Evolutionary conservation across 2,113 vertebrate genomes (phyloP), one percentile per base, ranked within the genome.

Genomic region (Pseudorasbora parva): DNA sequence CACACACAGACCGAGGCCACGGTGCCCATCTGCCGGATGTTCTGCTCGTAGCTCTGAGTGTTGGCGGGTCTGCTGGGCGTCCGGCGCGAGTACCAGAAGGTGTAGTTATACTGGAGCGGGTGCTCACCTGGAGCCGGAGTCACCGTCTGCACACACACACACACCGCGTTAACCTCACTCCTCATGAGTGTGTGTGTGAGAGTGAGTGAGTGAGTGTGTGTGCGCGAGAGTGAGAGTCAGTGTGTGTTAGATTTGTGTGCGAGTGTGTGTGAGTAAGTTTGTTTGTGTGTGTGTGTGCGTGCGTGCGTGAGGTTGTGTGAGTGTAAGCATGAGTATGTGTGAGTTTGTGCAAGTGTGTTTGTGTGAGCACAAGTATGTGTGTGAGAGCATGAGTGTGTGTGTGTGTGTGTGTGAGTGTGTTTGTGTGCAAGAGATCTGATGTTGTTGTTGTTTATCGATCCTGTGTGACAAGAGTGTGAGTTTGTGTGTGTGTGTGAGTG

Each of bases 61-160:
- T 92, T 94, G 0, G 93, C 92, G 0, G 93, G 93, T 12, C 94
- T 87, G 75, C 92, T 94, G 4, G 92, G 93, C 0, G 92, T 94
- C 45, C 93, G 88, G 14, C 93, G 89, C 14, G 93, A 94, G 84
- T 89, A 94, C 94, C 94, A 94, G 90, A 94, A 94, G 0, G 92
- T 94, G 88, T 94, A 94, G 86, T 92, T 94, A n/a, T 92, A 94
- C 89, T 94, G 94, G 0, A 94, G 92, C 1, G 92, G 93, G 45
- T 94, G 94, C 75, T 94, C 94, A 0, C 92, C 94, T 49, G 57
- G 83, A 23, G 54, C 89, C 1, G 91, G 91, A 57, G 86, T 86
- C 25, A 92, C 85, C 19, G 74, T 85, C 92, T 92, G 5, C 33
- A 73, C 47, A 56, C 10, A n/a, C 33, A 23, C 15, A 41, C 33